These are phyloP conservation scores for Xanthia togata DNA, from an alignment of 2,888 invertebrate genomes.

Conservation along the genomic window DNA sequence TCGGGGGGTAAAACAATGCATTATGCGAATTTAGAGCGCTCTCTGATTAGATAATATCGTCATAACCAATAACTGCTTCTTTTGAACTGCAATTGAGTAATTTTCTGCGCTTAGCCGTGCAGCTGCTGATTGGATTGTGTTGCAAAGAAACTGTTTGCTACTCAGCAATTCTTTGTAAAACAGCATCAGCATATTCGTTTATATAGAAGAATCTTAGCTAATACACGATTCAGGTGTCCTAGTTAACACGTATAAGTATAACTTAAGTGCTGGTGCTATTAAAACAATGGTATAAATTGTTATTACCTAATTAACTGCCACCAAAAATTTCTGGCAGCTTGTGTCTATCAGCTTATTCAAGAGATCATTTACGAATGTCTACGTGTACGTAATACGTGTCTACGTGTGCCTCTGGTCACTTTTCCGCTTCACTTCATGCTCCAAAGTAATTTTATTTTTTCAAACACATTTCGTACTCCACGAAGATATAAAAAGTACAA, in stretches of 20 bases:
- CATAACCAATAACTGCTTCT: constrained; percentile 58
- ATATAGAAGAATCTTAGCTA: neutral
- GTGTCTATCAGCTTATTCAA: neutral
- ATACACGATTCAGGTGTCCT: neutral
- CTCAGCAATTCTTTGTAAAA: neutral
- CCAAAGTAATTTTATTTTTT: constrained; percentile 43
- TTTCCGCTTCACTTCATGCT: constrained; percentile 9
- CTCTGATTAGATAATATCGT: constrained; percentile 71
- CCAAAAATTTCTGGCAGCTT: neutral
- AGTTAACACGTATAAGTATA: neutral
- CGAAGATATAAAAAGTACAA: constrained; percentile 34
- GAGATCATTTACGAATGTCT: neutral
- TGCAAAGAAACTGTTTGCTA: neutral
- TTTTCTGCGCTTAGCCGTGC: constrained; percentile 38
- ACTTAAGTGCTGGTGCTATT: no score
- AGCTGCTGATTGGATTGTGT: constrained; percentile 33
- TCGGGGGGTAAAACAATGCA: constrained; percentile 68
- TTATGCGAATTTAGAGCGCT: constrained; percentile 76
- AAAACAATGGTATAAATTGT: neutral
- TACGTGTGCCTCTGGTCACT: neutral
- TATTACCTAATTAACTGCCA: neutral
- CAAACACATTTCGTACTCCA: constrained; percentile 14
- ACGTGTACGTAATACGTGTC: neutral
- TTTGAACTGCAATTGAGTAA: constrained; percentile 42
- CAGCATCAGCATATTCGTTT: neutral